Percentiles rank a stretch among this genome's conserved stretches.
Evolutionary conservation across 2,888 invertebrate genomes (phyloP).

Genomic region (Trachelus iudaicus): DNA sequence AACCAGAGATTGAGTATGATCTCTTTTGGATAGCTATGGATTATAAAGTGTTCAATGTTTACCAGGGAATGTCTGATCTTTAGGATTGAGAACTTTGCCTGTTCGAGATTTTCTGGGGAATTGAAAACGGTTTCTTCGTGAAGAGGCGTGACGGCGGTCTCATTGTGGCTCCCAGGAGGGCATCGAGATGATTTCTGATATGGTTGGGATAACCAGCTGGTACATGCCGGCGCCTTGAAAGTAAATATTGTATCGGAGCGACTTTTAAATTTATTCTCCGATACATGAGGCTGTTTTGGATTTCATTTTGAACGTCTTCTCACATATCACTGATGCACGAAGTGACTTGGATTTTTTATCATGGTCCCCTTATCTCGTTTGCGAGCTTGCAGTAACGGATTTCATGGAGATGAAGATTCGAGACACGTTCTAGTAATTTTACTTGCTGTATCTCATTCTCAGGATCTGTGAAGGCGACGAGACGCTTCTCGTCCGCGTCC

Average conservation of each 20-base stretch:
- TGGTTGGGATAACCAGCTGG: background rate
- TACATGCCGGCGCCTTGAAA: background rate
- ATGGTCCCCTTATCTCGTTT: background rate
- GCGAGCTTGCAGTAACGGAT: background rate
- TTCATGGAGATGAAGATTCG: background rate
- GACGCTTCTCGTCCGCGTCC: background rate
- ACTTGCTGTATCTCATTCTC: background rate
- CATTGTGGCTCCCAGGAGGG: background rate
- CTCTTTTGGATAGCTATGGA: background rate
- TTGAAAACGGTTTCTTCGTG: background rate
- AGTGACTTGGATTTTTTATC: background rate
- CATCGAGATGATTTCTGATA: background rate
- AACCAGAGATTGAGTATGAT: background rate
- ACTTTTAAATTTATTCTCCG: background rate
- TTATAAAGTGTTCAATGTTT: too few relatives aligned
- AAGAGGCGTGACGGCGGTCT: background rate
- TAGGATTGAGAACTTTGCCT: background rate
- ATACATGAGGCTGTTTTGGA: background rate
- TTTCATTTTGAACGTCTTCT: background rate
- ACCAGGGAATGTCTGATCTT: background rate
- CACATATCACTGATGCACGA: background rate
- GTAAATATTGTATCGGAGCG: background rate
- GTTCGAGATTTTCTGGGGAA: background rate
- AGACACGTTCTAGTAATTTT: background rate
- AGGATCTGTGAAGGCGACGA: background rate